These are phyloP conservation scores for Bujurquina vittata DNA, from an alignment of 2,113 vertebrate genomes.

Conservation along the genomic window DNA sequence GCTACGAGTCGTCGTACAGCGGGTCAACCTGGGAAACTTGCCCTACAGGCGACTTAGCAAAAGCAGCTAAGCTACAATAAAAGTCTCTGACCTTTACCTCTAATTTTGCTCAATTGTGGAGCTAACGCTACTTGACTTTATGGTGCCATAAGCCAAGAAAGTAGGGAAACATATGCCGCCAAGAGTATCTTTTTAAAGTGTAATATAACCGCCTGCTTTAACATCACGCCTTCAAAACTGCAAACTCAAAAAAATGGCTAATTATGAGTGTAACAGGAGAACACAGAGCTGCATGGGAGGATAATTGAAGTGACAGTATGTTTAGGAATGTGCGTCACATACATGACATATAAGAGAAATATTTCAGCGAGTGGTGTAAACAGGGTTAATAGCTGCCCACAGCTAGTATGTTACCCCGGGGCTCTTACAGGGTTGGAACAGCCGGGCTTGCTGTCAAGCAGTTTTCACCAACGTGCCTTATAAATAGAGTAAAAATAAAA, in stretches of 20 bases:
- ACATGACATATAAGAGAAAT: constrained; percentile 1
- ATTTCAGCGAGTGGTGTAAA: background rate
- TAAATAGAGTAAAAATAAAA: background rate
- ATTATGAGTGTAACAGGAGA: constrained; percentile 4
- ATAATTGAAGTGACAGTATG: background rate
- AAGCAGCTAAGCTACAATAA: background rate
- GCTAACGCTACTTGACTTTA: background rate
- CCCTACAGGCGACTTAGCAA: background rate
- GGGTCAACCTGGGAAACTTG: background rate
- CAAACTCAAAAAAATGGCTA: background rate
- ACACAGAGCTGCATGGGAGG: background rate
- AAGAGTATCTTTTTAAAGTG: background rate
- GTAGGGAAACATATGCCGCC: background rate
- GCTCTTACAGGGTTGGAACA: background rate
- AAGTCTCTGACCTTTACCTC: background rate
- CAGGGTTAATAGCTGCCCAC: background rate
- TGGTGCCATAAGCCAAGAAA: background rate
- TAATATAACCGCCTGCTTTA: background rate
- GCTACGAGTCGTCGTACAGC: background rate
- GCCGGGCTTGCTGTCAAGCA: background rate
- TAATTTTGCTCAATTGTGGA: background rate
- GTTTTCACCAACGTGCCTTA: constrained; percentile 22
- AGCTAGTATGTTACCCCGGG: background rate
- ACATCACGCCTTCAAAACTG: background rate
- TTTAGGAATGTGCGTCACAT: background rate